phyloP scores from a whole-genome alignment of 2,888 invertebrate species.

The Drosophila longiperda region DNA sequence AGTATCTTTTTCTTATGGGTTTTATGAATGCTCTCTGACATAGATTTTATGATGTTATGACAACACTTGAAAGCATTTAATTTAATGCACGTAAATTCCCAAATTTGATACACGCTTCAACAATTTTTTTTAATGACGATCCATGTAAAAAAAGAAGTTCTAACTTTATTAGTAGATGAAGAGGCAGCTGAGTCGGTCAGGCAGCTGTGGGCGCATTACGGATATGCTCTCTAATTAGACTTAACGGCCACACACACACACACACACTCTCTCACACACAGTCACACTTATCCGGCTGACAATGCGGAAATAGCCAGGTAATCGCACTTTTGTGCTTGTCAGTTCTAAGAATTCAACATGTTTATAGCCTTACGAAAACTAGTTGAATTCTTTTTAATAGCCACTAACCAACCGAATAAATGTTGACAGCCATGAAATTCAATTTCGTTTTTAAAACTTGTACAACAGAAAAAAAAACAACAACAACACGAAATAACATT shows the following conservation, averaged over 20 bases:
- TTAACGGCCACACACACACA: background rate
- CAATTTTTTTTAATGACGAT: conserved; percentile 32
- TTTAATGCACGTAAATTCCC: conserved; percentile 20
- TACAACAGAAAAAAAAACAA: background rate
- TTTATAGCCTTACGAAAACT: conserved; percentile 66
- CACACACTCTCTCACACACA: background rate
- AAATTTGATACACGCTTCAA: conserved; percentile 25
- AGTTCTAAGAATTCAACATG: conserved; percentile 69
- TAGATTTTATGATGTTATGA: background rate
- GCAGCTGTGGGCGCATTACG: conserved; percentile 51
- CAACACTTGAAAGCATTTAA: conserved; percentile 8
- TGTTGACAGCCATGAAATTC: conserved; percentile 68
- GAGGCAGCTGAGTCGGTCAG: too few relatives aligned
- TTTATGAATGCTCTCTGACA: background rate
- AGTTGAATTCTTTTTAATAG: conserved; percentile 64
- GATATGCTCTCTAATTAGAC: conserved; percentile 59
- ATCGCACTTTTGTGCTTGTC: background rate
- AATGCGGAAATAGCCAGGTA: conserved; percentile 64
- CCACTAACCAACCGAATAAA: conserved; percentile 37
- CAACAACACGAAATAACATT: conserved; percentile 24
- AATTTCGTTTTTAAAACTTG: conserved; percentile 55
- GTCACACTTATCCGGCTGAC: background rate
- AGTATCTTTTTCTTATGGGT: background rate
- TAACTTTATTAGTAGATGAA: conserved; percentile 11
- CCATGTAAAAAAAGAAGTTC: conserved; percentile 23